Percentiles rank a stretch among this genome's conserved stretches.
Conservation (phyloP, 2,797 vertebrate genomes). For the Mycteria americana region DNA sequence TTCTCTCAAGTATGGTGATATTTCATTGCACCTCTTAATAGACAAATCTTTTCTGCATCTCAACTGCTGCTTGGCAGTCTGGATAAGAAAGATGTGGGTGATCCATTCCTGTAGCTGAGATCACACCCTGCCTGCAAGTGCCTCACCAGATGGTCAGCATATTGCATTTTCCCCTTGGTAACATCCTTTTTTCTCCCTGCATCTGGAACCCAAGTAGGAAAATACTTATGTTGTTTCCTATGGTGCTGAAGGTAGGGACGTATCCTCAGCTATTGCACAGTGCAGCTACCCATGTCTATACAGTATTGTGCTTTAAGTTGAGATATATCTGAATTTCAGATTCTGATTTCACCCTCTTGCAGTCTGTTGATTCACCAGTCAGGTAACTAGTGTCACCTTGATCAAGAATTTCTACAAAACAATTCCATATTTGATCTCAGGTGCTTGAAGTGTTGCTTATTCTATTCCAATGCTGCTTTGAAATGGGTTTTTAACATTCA, state of each 20-base stretch:
- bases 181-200: conserved; percentile 51
- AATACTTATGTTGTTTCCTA: conserved; percentile 65
- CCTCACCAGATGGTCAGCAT: conserved; percentile 67
- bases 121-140: conserved; percentile 59
- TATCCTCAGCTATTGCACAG: neutral
- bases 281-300: neutral
- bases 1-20: conserved; percentile 10
- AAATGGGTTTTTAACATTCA: conserved; percentile 33
- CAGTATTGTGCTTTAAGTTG: neutral
- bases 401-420: neutral
- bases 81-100: conserved; percentile 50
- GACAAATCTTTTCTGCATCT: conserved; percentile 15
- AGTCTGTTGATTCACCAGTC: neutral
- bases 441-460: neutral
- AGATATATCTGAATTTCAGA: neutral
- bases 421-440: conserved; percentile 36
- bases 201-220: conserved; percentile 61
- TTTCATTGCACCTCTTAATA: conserved; percentile 40
- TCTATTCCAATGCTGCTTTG: conserved; percentile 4
- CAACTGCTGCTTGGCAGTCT: conserved; percentile 40
- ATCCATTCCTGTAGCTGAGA: conserved; percentile 63
- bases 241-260: neutral
- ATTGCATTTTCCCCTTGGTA: conserved; percentile 61
- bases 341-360: neutral
- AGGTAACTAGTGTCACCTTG: neutral